Percentiles rank a stretch among this genome's conserved stretches.
phyloP scores from a whole-genome alignment of 30 jellyfish, hydroid and myxozoan genomes.

The Sanderia malayensis region DNA sequence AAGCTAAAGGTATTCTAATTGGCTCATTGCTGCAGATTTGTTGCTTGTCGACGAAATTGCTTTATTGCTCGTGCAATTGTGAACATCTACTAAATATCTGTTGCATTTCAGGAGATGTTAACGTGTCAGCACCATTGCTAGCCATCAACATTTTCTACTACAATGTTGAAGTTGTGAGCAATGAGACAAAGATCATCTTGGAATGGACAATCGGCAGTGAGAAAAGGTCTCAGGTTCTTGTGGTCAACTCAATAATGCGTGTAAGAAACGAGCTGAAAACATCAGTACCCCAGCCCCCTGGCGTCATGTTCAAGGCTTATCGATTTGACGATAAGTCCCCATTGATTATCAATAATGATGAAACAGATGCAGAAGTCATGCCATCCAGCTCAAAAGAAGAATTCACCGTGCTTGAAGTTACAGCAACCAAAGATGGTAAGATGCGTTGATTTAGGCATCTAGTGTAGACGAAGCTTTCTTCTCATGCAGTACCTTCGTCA shows the following conservation, averaged over 20 bases:
- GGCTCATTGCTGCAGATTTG: background rate
- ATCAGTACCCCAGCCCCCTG: constrained; percentile 98
- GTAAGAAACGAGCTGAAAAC: constrained; percentile 88
- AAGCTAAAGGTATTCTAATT: constrained; percentile 94
- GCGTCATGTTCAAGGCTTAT: constrained; percentile 78
- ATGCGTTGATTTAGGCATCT: too few species aligned
- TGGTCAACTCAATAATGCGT: constrained; percentile 75
- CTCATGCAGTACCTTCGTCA: too few species aligned
- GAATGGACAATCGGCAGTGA: constrained; percentile 98
- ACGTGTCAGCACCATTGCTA: constrained; percentile 37
- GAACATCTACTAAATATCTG: too few species aligned
- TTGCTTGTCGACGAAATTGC: background rate
- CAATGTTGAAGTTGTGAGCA: constrained; percentile 94
- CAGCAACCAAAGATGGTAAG: constrained; percentile 80
- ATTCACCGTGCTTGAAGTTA: constrained; percentile 75
- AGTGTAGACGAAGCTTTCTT: too few species aligned
- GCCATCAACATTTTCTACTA: constrained; percentile 79
- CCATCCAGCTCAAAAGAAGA: constrained; percentile 93
- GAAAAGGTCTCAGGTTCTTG: constrained; percentile 64
- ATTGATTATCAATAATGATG: constrained; percentile 69
- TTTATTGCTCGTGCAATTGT: background rate
- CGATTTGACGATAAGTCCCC: constrained; percentile 67
- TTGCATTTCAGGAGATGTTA: constrained; percentile 60
- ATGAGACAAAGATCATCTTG: constrained; percentile 69
- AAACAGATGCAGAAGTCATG: constrained; percentile 78